These are phyloP conservation scores for Aythya baeri DNA, from an alignment of 2,113 vertebrate species.

Conservation along the genomic window DNA sequence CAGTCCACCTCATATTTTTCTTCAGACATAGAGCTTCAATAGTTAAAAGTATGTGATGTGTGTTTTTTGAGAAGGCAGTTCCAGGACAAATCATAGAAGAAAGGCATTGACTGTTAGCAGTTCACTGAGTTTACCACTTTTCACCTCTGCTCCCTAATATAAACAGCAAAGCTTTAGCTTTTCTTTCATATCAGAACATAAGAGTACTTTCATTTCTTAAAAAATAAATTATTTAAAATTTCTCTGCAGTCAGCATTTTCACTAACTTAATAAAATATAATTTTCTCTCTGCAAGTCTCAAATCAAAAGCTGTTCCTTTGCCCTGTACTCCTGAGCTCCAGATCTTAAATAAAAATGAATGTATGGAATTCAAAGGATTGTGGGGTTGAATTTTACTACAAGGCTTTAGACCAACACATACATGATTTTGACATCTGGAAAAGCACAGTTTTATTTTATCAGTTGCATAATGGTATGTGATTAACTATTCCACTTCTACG, in stretches of 20 bases:
- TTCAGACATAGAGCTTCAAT: neutral
- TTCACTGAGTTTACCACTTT: neutral
- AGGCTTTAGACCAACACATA: neutral
- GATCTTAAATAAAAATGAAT: constrained; percentile 9
- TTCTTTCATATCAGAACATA: neutral
- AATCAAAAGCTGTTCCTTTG: constrained; percentile 38
- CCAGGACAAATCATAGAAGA: neutral
- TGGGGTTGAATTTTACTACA: constrained; percentile 35
- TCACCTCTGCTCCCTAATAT: neutral
- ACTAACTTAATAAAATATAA: constrained; percentile 24
- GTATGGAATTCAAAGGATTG: neutral
- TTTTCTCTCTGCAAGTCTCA: constrained; percentile 24
- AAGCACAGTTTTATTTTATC: neutral
- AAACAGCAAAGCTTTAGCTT: constrained; percentile 29
- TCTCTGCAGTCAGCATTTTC: constrained; percentile 46
- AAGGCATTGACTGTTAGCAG: neutral
- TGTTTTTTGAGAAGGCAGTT: neutral
- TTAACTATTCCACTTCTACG: constrained; percentile 5
- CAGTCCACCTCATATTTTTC: neutral
- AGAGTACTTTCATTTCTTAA: neutral
- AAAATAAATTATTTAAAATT: constrained; percentile 52
- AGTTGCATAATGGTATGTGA: neutral
- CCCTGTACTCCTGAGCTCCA: neutral
- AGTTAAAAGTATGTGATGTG: neutral
- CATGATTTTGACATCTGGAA: constrained; percentile 35